These are phyloP conservation scores for Drosophila virilis DNA, from an alignment of 1,140 invertebrate species.

Conservation along the genomic window DNA sequence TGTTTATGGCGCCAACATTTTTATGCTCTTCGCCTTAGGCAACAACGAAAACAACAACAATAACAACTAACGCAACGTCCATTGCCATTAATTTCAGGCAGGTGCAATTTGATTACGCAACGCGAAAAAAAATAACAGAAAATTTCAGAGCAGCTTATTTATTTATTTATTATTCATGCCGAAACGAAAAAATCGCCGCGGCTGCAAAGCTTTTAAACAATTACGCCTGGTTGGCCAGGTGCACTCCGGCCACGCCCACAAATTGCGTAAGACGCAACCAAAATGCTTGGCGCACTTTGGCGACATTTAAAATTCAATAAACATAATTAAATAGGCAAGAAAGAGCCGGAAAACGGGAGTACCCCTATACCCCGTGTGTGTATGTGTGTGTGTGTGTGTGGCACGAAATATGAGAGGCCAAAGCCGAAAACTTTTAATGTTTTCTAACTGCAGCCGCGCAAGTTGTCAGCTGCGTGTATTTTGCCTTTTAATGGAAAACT, in stretches of 20 bases:
- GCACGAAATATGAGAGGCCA: conserved; percentile 42
- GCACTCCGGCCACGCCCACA: conserved; percentile 23
- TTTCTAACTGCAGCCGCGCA: conserved; percentile 66
- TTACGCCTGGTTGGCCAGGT: conserved; percentile 48
- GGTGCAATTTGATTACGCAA: conserved; percentile 70
- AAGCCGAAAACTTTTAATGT: conserved; percentile 67
- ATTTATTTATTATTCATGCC: conserved; percentile 46
- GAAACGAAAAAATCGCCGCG: conserved; percentile 32
- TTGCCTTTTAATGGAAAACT: conserved; percentile 72
- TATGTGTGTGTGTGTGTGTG: too few species aligned
- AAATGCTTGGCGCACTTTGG: conserved; percentile 43
- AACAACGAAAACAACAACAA: not conserved
- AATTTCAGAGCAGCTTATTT: conserved; percentile 43
- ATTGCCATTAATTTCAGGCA: conserved; percentile 60
- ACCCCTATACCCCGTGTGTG: not conserved
- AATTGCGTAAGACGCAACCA: conserved; percentile 14
- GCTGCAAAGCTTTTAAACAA: conserved; percentile 69
- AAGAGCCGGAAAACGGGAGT: conserved; percentile 2
- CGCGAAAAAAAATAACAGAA: conserved; percentile 25
- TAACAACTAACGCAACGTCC: conserved; percentile 32
- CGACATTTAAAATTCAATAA: conserved; percentile 76
- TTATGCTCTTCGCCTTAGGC: conserved; percentile 46
- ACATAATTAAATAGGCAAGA: conserved; percentile 66
- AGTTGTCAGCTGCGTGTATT: conserved; percentile 55
- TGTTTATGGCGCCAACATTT: conserved; percentile 56